A percentile compares a stretch with the other conserved stretches of the same genome.
phyloP scores from a whole-genome alignment of 1,140 invertebrate species.

The Brachionus plicatilis region DNA sequence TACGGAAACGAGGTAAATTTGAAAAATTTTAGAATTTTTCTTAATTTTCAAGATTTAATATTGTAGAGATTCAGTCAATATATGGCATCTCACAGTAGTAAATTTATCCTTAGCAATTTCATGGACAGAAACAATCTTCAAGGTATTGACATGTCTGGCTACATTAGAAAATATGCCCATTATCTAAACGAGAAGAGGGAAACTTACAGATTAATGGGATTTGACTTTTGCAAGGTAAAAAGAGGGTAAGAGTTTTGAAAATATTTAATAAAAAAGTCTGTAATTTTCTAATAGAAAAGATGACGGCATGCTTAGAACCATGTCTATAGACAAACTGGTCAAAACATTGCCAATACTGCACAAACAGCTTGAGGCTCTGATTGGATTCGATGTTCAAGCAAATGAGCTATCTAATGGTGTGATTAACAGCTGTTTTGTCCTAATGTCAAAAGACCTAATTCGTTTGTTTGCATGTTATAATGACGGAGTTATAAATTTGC shows the following conservation, averaged over 20 bases:
- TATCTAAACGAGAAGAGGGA: conserved; percentile 98
- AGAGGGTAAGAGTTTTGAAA: conserved; percentile 68
- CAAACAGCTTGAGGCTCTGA: conserved; percentile 82
- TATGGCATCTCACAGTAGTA: conserved; percentile 38
- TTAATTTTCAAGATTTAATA: conserved; percentile 15
- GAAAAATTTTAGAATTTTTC: conserved; percentile 50
- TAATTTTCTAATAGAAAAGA: conserved; percentile 70
- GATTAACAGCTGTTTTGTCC: conserved; percentile 96
- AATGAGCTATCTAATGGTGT: conserved; percentile 96
- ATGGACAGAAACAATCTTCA: conserved; percentile 47
- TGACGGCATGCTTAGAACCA: conserved; percentile 88
- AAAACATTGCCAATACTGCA: conserved; percentile 94
- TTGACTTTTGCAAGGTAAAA: conserved; percentile 99
- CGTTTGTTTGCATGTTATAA: conserved; percentile 98
- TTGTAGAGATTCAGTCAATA: conserved; percentile 13
- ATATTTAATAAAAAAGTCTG: conserved; percentile 16
- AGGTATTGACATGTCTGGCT: conserved; percentile 99
- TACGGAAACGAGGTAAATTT: conserved; percentile 85
- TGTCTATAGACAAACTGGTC: conserved; percentile 92
- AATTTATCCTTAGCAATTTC: neutral
- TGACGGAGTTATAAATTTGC: conserved; percentile 96
- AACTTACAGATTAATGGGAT: conserved; percentile 93
- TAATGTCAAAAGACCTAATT: conserved; percentile 96
- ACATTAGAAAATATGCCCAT: conserved; percentile 93
- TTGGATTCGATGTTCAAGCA: conserved; percentile 83